Percentiles rank a stretch among this genome's conserved stretches.
Conservation (phyloP, 2,797 vertebrate genomes). For the Tenualosa ilisha region DNA sequence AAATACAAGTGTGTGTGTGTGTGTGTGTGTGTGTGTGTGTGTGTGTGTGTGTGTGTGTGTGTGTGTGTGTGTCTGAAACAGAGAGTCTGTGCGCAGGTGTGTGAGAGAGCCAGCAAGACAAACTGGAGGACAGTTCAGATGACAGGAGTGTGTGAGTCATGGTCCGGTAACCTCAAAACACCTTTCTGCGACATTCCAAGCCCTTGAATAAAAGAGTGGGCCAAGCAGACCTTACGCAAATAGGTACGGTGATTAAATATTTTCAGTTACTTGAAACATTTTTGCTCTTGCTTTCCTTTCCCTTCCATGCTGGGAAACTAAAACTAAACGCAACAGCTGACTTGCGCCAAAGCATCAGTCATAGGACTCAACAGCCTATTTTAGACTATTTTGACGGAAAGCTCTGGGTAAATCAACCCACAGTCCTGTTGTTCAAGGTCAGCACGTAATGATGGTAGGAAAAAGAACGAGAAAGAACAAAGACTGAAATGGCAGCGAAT, state of each 20-base stretch:
- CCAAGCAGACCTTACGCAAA: slow-evolving; percentile 4
- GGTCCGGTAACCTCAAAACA: slow-evolving; percentile 51
- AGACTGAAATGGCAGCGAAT: too few relatives aligned
- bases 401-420: too few relatives aligned
- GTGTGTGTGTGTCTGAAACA: not conserved
- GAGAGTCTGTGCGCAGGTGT: not conserved
- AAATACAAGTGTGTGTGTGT: not conserved
- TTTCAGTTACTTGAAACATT: slow-evolving; percentile 23
- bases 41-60: slow-evolving; percentile 17
- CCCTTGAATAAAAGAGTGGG: slow-evolving; percentile 11
- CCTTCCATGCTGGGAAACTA: not conserved
- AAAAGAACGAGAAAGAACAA: too few relatives aligned
- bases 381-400: not conserved
- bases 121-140: slow-evolving; percentile 35
- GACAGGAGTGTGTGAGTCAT: slow-evolving; percentile 52
- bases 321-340: not conserved
- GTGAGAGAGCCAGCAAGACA: slow-evolving; percentile 35
- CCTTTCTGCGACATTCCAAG: slow-evolving; percentile 54
- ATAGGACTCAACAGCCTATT: not conserved
- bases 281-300: not conserved
- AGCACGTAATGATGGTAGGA: too few relatives aligned
- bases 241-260: slow-evolving; percentile 7
- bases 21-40: not conserved
- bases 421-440: too few relatives aligned
- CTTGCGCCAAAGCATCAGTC: not conserved